These are phyloP conservation scores for Numenius arquata DNA, from an alignment of 2,113 vertebrate genomes.

Conservation along the genomic window DNA sequence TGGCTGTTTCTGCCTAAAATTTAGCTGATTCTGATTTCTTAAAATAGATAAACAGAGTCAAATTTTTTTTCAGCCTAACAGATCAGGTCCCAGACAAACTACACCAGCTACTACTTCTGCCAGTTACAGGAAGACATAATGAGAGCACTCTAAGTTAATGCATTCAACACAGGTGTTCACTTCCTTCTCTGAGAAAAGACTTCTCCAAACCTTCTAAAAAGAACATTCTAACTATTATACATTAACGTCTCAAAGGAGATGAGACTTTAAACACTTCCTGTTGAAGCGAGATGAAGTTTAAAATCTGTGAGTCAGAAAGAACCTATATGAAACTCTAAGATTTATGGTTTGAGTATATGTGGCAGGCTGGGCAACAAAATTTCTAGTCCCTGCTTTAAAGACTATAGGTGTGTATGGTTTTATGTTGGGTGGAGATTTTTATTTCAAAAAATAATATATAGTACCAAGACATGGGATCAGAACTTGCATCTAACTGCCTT, in stretches of 20 bases:
- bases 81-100: background rate
- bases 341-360: background rate
- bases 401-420: rapidly evolving
- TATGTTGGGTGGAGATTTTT: background rate
- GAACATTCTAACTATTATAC: background rate
- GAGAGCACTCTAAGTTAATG: background rate
- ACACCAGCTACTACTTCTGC: background rate
- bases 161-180: background rate
- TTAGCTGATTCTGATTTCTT: background rate
- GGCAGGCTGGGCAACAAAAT: background rate
- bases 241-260: background rate
- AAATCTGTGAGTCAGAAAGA: background rate
- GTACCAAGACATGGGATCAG: background rate
- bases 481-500: background rate
- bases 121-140: background rate
- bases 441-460: background rate
- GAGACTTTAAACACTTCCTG: background rate
- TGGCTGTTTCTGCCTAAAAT: background rate
- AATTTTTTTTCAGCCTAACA: background rate
- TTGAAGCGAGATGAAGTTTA: background rate
- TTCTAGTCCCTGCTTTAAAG: background rate
- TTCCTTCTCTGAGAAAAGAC: background rate
- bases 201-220: background rate
- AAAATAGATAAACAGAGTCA: background rate
- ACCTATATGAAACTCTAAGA: background rate